phyloP scores from a whole-genome alignment of 1,140 invertebrate genomes.

The Micrasema longulum region DNA sequence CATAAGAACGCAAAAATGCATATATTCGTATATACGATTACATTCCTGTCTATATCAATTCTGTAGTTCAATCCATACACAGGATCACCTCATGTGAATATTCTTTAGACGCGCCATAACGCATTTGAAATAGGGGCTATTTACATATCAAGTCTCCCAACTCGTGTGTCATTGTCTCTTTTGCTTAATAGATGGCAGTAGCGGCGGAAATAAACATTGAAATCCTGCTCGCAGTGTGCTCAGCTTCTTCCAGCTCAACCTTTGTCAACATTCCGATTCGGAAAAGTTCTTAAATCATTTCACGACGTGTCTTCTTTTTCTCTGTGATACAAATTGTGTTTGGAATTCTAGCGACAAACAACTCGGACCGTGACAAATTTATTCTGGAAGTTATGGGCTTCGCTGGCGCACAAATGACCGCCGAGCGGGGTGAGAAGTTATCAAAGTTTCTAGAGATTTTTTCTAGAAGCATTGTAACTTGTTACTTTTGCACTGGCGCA shows the following conservation, averaged over 20 bases:
- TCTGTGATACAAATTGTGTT: slow-evolving; percentile 50
- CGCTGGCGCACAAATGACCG: slow-evolving; percentile 34
- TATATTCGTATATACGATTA: too few relatives aligned
- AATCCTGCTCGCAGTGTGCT: slow-evolving; percentile 37
- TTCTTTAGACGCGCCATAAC: slow-evolving; percentile 27
- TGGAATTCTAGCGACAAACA: slow-evolving; percentile 51
- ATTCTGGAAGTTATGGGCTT: slow-evolving; percentile 46
- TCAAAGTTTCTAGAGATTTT: not conserved
- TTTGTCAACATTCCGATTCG: slow-evolving; percentile 46
- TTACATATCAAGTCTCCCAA: slow-evolving; percentile 39
- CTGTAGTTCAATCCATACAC: not conserved
- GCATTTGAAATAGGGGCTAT: slow-evolving; percentile 39
- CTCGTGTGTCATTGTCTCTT: slow-evolving; percentile 42
- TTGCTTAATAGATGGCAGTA: slow-evolving; percentile 44
- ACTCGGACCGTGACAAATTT: slow-evolving; percentile 51
- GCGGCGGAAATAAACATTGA: slow-evolving; percentile 46
- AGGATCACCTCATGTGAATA: slow-evolving; percentile 34
- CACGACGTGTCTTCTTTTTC: slow-evolving; percentile 33
- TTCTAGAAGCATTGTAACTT: not conserved
- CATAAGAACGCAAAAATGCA: too few relatives aligned
- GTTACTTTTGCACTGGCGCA: not conserved
- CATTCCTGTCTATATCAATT: not conserved
- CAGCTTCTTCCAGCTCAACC: slow-evolving; percentile 36
- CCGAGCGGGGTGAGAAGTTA: slow-evolving; percentile 8
- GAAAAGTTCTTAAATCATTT: slow-evolving; percentile 50